Evolutionary conservation across 1,140 invertebrate genomes (phyloP).

Genomic region (Bathynomus jamesi): DNA sequence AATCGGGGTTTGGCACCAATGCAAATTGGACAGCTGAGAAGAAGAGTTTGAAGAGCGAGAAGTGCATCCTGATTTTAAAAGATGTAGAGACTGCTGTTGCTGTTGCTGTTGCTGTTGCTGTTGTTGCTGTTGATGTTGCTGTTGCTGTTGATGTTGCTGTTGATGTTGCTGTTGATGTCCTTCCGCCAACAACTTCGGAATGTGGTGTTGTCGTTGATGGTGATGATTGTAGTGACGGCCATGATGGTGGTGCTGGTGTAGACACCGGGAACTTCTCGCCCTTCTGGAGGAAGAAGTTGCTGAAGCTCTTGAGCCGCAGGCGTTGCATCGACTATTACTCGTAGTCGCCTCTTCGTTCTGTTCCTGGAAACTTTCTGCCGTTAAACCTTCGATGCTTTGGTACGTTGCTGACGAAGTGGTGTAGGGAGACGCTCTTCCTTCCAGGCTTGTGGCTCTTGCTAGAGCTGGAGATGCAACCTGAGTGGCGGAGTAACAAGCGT

Average conservation of each 20-base stretch:
- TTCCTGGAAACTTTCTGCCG: neutral
- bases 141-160: neutral
- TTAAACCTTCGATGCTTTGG: slow-evolving; percentile 35
- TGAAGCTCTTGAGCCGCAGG: neutral
- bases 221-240: neutral
- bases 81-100: neutral
- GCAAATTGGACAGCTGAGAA: neutral
- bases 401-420: slow-evolving; percentile 31
- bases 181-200: no score
- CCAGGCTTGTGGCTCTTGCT: slow-evolving; percentile 27
- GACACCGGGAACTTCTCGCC: neutral
- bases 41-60: neutral
- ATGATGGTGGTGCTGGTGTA: neutral
- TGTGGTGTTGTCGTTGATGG: neutral
- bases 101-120: neutral
- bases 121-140: neutral
- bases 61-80: neutral
- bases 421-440: slow-evolving; percentile 31
- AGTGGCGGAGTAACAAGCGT: slow-evolving; percentile 34
- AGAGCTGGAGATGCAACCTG: slow-evolving; percentile 30
- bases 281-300: neutral
- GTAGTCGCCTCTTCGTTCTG: neutral
- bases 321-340: neutral
- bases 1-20: neutral
- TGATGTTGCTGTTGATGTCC: neutral